A percentile compares a stretch with the other conserved stretches of the same genome.
Evolutionary conservation across 2,797 vertebrate species (phyloP).

Genomic region (Onychomys leucogaster): DNA sequence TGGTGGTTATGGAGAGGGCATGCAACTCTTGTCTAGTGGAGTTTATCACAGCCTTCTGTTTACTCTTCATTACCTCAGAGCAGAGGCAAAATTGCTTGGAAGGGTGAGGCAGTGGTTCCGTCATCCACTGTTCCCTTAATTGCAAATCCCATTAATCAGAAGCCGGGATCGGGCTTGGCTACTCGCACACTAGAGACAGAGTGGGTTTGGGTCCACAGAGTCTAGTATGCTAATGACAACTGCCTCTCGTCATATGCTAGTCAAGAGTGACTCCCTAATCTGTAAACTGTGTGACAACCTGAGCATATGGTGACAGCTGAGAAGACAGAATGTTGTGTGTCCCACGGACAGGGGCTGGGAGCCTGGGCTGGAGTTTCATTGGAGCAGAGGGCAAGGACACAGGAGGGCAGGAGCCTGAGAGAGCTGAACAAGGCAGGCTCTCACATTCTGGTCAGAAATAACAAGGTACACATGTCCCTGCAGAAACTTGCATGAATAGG

Average conservation of each 20-base stretch:
- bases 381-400: slow-evolving; percentile 65
- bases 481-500: neutral
- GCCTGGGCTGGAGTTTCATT: slow-evolving; percentile 47
- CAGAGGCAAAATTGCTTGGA: slow-evolving; percentile 81
- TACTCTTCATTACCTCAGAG: slow-evolving; percentile 88
- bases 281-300: slow-evolving; percentile 74
- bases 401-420: slow-evolving; percentile 88
- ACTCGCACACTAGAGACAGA: slow-evolving; percentile 3
- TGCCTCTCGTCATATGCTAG: slow-evolving; percentile 73
- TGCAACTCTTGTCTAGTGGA: slow-evolving; percentile 88
- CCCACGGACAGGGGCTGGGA: neutral
- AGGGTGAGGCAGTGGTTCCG: slow-evolving; percentile 31
- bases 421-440: slow-evolving; percentile 82
- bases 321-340: neutral
- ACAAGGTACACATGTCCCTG: slow-evolving; percentile 84
- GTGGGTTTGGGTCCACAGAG: slow-evolving; percentile 75
- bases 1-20: slow-evolving; percentile 54
- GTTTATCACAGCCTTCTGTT: slow-evolving; percentile 88
- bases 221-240: slow-evolving; percentile 65
- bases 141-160: slow-evolving; percentile 81
- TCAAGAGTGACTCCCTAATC: slow-evolving; percentile 76
- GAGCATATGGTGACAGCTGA: slow-evolving; percentile 79
- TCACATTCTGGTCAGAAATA: slow-evolving; percentile 83
- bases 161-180: slow-evolving; percentile 20
- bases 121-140: slow-evolving; percentile 70